A percentile compares a stretch with the other conserved stretches of the same genome.
phyloP scores from a whole-genome alignment of 2,113 vertebrate genomes.

The Microcebus lehilahytsara region DNA sequence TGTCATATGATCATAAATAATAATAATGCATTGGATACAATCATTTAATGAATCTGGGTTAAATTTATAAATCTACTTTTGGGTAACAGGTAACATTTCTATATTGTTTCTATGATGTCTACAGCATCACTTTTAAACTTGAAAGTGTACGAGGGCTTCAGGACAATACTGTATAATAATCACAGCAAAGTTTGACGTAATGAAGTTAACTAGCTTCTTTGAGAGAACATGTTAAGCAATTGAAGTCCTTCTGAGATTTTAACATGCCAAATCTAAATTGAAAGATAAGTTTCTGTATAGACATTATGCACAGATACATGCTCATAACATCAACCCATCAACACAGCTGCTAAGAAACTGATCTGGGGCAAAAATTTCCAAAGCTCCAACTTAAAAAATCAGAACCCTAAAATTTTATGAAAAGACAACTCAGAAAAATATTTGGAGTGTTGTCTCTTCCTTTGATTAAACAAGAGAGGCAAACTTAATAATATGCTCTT shows the following conservation, averaged over 20 bases:
- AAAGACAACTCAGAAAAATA: background rate
- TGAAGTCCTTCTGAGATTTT: background rate
- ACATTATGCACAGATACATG: background rate
- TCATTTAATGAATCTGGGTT: background rate
- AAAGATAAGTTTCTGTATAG: background rate
- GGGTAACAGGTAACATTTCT: background rate
- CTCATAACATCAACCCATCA: background rate
- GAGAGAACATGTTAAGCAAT: background rate
- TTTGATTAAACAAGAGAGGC: background rate
- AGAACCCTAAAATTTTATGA: background rate
- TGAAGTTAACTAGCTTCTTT: background rate
- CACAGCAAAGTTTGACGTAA: background rate
- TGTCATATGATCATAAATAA: background rate
- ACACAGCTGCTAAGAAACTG: background rate
- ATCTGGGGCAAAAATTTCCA: background rate
- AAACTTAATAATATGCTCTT: background rate
- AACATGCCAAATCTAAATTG: background rate
- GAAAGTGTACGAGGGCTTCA: background rate
- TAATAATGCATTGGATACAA: background rate
- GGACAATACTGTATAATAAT: background rate
- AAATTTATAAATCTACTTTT: background rate
- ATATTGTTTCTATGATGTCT: background rate
- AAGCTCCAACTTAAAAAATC: background rate
- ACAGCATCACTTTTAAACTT: background rate
- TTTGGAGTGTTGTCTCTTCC: background rate